Evolutionary conservation across 2,113 vertebrate species (phyloP), one percentile per base, ranked within the genome.

Genomic region (Coptodon rendalli): DNA sequence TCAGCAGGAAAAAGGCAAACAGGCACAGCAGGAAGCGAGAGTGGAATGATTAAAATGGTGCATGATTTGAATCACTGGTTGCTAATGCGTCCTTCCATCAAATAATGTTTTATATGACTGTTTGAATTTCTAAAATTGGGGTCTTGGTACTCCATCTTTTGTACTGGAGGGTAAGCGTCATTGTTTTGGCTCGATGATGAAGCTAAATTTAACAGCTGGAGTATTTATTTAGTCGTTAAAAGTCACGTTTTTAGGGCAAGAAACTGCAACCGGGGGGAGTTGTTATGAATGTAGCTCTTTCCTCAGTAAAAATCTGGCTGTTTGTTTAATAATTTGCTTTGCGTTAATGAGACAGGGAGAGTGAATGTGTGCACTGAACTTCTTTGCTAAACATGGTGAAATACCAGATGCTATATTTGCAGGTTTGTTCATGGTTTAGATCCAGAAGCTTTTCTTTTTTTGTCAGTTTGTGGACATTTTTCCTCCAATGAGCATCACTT

Each of bases 391-490:
- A 71, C 63, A 24, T 27, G 38, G 68, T 16, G 22, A 27, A 76
- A 76, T 3, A 48, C 5, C 22, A 0, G 13, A 73, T 48, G 6
- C 8, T 73, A 45, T 48, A 29, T 17, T 11, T 45, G 22, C 2
- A 73, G 29, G 14, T 31, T 27, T 7, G 19, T n/a, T 53, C 52
- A 22, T 22, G 61, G 11, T 22, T 43, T 43, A 40, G 1, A 43
- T 43, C 12, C 36, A 68, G 3, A 68, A 22, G 6, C 3, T 68
- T 38, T 68, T 22, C 34, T 22, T 71, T 71, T 71, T 40, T 14
- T 43, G 12, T 24, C 36, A 1, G n/a, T 16, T 40, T 71, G n/a
- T 71, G 36, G 3, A 2, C 0, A 0, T 8, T 40, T 40, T 68
- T 1, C 19, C 34, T 68, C 4, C 34, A 68, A 3, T 68, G 0